Evolutionary conservation across 1,140 invertebrate species (phyloP).

Genomic region (Panagrolaimus sp.): DNA sequence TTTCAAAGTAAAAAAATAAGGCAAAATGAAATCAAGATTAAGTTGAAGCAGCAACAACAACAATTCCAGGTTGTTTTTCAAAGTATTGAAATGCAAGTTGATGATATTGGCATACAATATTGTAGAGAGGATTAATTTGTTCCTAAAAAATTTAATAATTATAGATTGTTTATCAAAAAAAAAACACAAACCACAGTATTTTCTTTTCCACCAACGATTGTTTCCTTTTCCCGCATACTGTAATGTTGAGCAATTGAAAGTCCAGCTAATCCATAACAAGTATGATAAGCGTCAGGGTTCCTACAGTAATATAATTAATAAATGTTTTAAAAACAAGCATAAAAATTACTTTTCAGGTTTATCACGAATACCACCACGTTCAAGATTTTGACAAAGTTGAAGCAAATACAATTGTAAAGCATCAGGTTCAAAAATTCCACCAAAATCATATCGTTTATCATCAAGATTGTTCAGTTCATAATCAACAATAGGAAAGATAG

Average conservation of each 20-base stretch:
- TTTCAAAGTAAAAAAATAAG: too few relatives aligned
- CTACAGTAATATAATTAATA: conserved; percentile 23
- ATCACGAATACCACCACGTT: conserved; percentile 82
- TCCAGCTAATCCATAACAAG: conserved; percentile 35
- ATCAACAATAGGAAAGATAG: conserved; percentile 69
- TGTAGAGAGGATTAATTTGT: conserved; percentile 21
- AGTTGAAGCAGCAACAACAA: too few relatives aligned
- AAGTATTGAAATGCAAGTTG: background rate
- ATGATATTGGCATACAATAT: conserved; percentile 18
- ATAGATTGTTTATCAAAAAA: background rate
- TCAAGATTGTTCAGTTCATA: conserved; percentile 23
- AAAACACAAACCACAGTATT: conserved; percentile 10
- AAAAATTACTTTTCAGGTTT: conserved; percentile 81
- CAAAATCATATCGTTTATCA: background rate
- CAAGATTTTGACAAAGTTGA: conserved; percentile 79
- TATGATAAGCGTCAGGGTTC: conserved; percentile 44
- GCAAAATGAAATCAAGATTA: too few relatives aligned
- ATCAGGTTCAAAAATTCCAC: conserved; percentile 34
- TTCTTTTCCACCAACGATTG: conserved; percentile 16
- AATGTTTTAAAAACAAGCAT: conserved; percentile 7
- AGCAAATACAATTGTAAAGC: conserved; percentile 91
- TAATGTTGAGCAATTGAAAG: conserved; percentile 27
- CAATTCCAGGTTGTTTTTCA: too few relatives aligned
- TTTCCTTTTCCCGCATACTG: background rate
- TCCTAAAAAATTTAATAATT: conserved; percentile 14